Conservation (phyloP, 2,113 vertebrate genomes). For the Andinoacara biseriatus region DNA sequence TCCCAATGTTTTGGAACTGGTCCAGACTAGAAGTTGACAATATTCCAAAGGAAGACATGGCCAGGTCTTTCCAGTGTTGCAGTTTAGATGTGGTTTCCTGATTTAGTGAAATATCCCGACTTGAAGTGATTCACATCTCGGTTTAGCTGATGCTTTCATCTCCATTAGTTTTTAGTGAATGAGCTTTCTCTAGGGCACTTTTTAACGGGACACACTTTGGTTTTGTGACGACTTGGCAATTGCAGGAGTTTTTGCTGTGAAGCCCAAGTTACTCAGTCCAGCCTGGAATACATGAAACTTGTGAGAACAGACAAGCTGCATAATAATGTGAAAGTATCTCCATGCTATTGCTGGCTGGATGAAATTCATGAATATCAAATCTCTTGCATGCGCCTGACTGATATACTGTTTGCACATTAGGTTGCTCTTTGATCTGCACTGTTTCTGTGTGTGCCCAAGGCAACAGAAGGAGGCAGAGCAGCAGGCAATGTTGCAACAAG, state of each 20-base stretch:
- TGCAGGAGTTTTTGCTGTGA: background rate
- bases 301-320: slow-evolving; percentile 23
- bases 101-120: background rate
- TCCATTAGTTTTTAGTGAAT: slow-evolving; percentile 1
- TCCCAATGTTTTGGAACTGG: background rate
- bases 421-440: slow-evolving; percentile 38
- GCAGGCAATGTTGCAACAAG: slow-evolving; percentile 49
- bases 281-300: slow-evolving; percentile 4
- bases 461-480: slow-evolving; percentile 58
- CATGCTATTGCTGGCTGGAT: slow-evolving; percentile 21
- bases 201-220: slow-evolving; percentile 1
- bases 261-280: slow-evolving; percentile 4
- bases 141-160: background rate
- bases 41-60: background rate
- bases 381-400: slow-evolving; percentile 38
- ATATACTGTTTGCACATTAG: slow-evolving; percentile 46
- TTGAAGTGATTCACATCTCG: background rate
- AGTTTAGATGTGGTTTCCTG: slow-evolving; percentile 9
- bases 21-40: background rate
- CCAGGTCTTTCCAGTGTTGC: slow-evolving; percentile 1
- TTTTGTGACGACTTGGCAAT: slow-evolving; percentile 9
- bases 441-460: slow-evolving; percentile 48
- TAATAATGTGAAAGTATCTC: slow-evolving; percentile 8
- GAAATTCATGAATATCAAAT: slow-evolving; percentile 57
- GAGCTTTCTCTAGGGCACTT: background rate